Conservation (phyloP, 1,140 invertebrate species). For the Drosophila lini region DNA sequence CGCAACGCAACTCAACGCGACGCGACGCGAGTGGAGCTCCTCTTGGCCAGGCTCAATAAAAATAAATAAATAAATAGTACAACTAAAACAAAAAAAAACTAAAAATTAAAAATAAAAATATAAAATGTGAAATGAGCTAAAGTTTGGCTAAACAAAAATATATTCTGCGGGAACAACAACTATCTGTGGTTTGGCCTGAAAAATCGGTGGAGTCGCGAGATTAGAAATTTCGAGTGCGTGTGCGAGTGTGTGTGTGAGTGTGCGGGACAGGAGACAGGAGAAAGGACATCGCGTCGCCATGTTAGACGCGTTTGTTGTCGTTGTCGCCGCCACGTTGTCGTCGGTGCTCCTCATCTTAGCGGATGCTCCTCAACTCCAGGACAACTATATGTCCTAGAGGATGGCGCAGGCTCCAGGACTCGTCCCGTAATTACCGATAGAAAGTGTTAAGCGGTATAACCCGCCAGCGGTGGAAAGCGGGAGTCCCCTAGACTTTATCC, state of each 20-base stretch:
- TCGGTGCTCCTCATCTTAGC: slow-evolving; percentile 10
- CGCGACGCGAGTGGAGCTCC: slow-evolving; percentile 73
- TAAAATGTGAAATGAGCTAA: slow-evolving; percentile 6
- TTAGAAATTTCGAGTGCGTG: slow-evolving; percentile 43
- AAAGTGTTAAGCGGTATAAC: slow-evolving; percentile 58
- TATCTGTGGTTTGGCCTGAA: slow-evolving; percentile 14
- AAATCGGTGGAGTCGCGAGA: slow-evolving; percentile 57
- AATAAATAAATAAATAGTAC: slow-evolving; percentile 44
- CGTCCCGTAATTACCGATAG: slow-evolving; percentile 42
- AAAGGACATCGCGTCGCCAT: slow-evolving; percentile 64
- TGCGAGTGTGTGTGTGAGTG: slow-evolving; percentile 36
- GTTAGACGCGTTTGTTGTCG: slow-evolving; percentile 50
- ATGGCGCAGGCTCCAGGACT: slow-evolving; percentile 43
- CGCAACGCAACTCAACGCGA: slow-evolving; percentile 68
- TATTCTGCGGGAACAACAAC: background rate
- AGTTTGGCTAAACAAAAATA: background rate
- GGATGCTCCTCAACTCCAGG: slow-evolving; percentile 14
- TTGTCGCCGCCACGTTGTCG: slow-evolving; percentile 60
- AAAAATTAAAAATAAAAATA: slow-evolving; percentile 2
- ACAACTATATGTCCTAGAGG: slow-evolving; percentile 12
- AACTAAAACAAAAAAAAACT: slow-evolving; percentile 3
- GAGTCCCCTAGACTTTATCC: slow-evolving; percentile 53
- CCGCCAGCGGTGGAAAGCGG: slow-evolving; percentile 57
- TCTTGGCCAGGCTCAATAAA: slow-evolving; percentile 69
- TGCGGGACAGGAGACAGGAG: slow-evolving; percentile 31